A percentile compares a stretch with the other conserved stretches of the same genome.
Evolutionary conservation across 2,888 invertebrate species (phyloP).

Genomic region (Baccha elongata): DNA sequence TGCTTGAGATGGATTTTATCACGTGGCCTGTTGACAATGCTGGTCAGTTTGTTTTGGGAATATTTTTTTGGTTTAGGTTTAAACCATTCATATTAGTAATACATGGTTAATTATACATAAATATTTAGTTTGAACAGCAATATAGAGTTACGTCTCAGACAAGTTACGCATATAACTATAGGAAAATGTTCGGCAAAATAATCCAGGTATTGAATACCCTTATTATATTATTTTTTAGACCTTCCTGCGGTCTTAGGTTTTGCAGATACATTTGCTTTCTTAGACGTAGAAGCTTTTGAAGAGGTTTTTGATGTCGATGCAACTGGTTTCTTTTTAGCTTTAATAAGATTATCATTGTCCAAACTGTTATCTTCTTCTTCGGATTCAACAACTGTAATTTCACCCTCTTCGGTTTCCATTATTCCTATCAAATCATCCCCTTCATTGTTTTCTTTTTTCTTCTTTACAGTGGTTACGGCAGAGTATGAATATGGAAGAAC

Average conservation of each 20-base stretch:
- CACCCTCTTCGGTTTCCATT: slow-evolving; percentile 80
- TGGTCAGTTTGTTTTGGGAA: too few relatives aligned
- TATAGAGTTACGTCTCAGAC: too few relatives aligned
- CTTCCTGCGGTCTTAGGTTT: slow-evolving; percentile 21
- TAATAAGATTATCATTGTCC: slow-evolving; percentile 90
- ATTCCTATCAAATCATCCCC: slow-evolving; percentile 82
- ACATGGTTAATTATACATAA: too few relatives aligned
- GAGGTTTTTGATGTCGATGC: slow-evolving; percentile 34
- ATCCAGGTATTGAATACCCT: background rate
- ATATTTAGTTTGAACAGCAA: too few relatives aligned
- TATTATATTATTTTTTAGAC: slow-evolving; percentile 16
- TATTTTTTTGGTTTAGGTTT: too few relatives aligned
- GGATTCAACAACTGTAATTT: slow-evolving; percentile 79
- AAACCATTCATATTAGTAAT: too few relatives aligned
- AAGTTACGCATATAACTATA: too few relatives aligned
- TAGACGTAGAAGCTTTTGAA: slow-evolving; percentile 10
- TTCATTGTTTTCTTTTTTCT: slow-evolving; percentile 84
- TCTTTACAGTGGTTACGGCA: slow-evolving; percentile 84
- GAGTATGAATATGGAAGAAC: slow-evolving; percentile 91
- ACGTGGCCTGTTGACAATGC: too few relatives aligned
- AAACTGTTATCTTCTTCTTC: slow-evolving; percentile 85
- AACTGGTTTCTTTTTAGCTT: slow-evolving; percentile 78
- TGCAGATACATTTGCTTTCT: background rate
- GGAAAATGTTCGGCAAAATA: too few relatives aligned
- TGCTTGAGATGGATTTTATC: too few relatives aligned